phyloP scores from a whole-genome alignment of 2,888 invertebrate genomes.

The Eupithecia dodoneata region DNA sequence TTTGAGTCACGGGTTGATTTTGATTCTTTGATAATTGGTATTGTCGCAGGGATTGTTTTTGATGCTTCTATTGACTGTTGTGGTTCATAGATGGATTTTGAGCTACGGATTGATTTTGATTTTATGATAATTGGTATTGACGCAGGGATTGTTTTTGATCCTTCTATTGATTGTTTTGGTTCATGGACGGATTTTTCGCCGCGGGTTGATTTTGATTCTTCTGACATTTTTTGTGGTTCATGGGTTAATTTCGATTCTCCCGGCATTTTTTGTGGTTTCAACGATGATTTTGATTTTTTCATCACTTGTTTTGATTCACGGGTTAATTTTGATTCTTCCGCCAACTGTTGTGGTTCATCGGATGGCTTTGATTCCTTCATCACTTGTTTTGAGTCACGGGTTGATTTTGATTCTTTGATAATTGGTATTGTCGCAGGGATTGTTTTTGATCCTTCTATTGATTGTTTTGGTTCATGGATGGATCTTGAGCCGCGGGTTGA shows the following conservation, averaged over 20 bases:
- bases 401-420: not conserved
- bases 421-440: not conserved
- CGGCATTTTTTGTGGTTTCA: not conserved
- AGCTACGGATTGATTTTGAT: not conserved
- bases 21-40: too few relatives aligned
- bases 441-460: not conserved
- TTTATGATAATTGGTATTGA: too few relatives aligned
- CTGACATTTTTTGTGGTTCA: not conserved
- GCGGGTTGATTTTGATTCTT: too few relatives aligned
- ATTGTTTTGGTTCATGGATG: not conserved
- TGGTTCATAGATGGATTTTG: not conserved
- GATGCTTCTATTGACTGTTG: not conserved
- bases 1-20: too few relatives aligned
- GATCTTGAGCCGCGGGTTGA: not conserved
- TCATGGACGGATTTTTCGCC: too few relatives aligned
- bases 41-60: too few relatives aligned
- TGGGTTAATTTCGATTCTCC: not conserved
- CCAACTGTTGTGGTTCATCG: too few relatives aligned
- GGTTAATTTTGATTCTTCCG: not conserved
- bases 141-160: too few relatives aligned
- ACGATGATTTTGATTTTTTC: not conserved
- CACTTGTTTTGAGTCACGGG: too few relatives aligned
- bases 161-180: too few relatives aligned
- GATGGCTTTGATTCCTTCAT: too few relatives aligned
- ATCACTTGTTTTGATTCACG: not conserved